These are phyloP conservation scores for Champsocephalus gunnari DNA, from an alignment of 2,797 vertebrate genomes.

Conservation along the genomic window DNA sequence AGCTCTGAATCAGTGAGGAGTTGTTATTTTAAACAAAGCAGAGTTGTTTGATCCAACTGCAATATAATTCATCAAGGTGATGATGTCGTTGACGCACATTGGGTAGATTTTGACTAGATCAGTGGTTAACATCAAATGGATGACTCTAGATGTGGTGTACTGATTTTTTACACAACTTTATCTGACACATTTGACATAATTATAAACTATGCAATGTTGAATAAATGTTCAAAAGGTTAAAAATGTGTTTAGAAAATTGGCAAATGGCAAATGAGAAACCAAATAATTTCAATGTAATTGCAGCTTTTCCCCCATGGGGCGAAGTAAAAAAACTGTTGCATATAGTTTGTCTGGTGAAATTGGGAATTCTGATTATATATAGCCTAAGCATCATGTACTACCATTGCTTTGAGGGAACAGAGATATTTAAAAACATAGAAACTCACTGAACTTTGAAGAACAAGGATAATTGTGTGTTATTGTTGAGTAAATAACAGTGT, in stretches of 20 bases:
- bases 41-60: slow-evolving; percentile 8
- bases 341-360: background rate
- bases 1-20: background rate
- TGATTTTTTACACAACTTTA: background rate
- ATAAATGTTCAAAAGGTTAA: background rate
- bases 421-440: background rate
- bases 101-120: background rate
- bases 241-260: background rate
- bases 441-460: background rate
- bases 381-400: background rate
- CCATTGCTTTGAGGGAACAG: background rate
- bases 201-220: background rate
- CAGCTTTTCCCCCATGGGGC: background rate
- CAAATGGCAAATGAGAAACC: background rate
- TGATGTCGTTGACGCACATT: background rate
- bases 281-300: no score
- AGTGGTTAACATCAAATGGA: slow-evolving; percentile 7
- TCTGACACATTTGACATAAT: background rate
- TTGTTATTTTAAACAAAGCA: background rate
- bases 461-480: no score
- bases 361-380: background rate
- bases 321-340: background rate
- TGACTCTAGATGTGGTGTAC: background rate
- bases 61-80: background rate
- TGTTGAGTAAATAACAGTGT: no score